Evolutionary conservation across 2,888 invertebrate genomes (phyloP).

Genomic region (Polyommatus iphigenia): DNA sequence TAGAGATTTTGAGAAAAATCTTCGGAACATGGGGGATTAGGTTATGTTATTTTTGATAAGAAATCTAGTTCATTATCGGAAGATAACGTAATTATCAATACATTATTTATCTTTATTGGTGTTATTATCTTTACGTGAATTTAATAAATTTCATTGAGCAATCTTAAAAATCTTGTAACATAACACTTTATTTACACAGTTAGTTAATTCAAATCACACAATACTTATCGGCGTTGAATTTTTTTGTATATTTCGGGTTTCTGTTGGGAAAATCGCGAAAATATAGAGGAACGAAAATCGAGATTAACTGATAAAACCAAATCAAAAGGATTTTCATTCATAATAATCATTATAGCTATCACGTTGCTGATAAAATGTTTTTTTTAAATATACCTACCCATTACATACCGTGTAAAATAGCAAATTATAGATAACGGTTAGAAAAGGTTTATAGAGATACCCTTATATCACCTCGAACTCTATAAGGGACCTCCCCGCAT

Average conservation of each 20-base stretch:
- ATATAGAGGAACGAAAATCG: slow-evolving; percentile 53
- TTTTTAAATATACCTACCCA: neutral
- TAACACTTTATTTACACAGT: neutral
- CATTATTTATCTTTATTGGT: slow-evolving; percentile 24
- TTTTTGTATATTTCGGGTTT: slow-evolving; percentile 14
- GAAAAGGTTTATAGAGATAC: neutral
- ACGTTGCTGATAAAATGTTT: neutral
- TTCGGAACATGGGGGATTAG: slow-evolving; percentile 29
- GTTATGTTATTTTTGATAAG: slow-evolving; percentile 14
- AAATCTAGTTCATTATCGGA: neutral
- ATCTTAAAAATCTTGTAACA: neutral
- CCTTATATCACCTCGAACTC: neutral
- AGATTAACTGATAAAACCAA: slow-evolving; percentile 53
- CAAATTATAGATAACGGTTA: no score
- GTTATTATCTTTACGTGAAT: neutral
- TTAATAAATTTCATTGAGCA: neutral
- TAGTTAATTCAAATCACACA: neutral
- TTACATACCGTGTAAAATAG: no score
- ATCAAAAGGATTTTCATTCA: slow-evolving; percentile 26
- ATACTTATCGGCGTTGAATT: neutral
- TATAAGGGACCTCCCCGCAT: neutral
- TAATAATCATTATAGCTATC: neutral
- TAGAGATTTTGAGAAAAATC: slow-evolving; percentile 33
- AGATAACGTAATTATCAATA: neutral
- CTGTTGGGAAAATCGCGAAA: slow-evolving; percentile 39